phyloP scores from a whole-genome alignment of 2,113 vertebrate species.

The Pheucticus melanocephalus region DNA sequence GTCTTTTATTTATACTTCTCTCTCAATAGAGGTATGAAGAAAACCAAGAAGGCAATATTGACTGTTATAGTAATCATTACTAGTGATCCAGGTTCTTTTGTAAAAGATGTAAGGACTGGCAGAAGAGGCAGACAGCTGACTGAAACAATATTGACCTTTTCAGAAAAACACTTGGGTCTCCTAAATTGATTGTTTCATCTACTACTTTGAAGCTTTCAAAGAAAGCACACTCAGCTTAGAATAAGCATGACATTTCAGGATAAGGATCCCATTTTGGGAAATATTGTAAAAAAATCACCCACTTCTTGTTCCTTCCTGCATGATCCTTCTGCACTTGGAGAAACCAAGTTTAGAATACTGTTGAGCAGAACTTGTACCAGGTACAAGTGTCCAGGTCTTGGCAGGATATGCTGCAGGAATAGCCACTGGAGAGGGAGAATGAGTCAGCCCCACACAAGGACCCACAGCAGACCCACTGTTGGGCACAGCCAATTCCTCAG shows the following conservation, averaged over 20 bases:
- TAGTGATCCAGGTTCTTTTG: background rate
- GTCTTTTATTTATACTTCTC: background rate
- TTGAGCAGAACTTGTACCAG: background rate
- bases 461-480: accelerated
- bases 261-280: background rate
- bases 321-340: background rate
- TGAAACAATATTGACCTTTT: background rate
- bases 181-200: background rate
- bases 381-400: background rate
- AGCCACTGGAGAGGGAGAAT: background rate
- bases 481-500: background rate
- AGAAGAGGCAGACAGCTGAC: background rate
- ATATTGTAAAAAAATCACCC: background rate
- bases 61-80: background rate
- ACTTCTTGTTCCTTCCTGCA: background rate
- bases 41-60: background rate
- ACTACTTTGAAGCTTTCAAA: background rate
- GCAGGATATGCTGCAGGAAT: background rate
- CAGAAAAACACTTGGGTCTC: background rate
- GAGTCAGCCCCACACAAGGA: background rate
- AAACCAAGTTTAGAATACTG: background rate
- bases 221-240: background rate
- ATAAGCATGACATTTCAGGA: background rate
- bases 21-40: background rate
- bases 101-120: background rate